Percentiles rank a stretch among this genome's conserved stretches.
Evolutionary conservation across 2,113 vertebrate genomes (phyloP).

Genomic region (Australoheros scitulus): DNA sequence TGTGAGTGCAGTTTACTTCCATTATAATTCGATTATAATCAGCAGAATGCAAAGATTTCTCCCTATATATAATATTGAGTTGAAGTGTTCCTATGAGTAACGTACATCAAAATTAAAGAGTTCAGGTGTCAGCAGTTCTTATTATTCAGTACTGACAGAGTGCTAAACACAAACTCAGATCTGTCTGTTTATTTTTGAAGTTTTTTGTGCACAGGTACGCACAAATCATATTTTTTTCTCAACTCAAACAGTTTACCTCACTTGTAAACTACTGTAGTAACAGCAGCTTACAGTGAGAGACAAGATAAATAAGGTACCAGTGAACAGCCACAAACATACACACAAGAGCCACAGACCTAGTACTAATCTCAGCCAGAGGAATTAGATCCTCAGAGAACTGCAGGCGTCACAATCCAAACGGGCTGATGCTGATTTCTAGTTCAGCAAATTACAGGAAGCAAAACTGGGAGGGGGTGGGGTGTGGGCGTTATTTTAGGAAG

Average conservation of each 20-base stretch:
- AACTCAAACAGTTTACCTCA: neutral
- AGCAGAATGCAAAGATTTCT: too few species aligned
- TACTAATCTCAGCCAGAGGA: constrained; percentile 6
- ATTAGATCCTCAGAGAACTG: constrained; percentile 21
- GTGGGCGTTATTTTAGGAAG: constrained; percentile 35
- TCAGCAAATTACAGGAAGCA: constrained; percentile 59
- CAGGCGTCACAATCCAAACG: constrained; percentile 1
- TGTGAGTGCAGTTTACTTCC: too few species aligned
- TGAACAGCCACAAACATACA: neutral
- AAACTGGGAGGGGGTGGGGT: neutral
- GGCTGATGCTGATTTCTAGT: constrained; percentile 22
- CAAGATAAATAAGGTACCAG: neutral
- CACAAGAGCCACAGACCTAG: neutral
- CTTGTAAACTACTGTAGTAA: neutral
- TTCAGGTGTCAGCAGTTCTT: too few species aligned
- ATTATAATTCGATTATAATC: too few species aligned
- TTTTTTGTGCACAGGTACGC: neutral
- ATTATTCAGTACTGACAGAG: too few species aligned
- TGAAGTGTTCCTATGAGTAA: too few species aligned
- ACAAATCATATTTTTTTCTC: neutral
- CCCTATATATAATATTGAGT: too few species aligned
- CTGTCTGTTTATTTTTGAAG: too few species aligned
- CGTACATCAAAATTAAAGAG: too few species aligned
- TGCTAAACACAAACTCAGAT: too few species aligned
- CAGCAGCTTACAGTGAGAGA: neutral